Evolutionary conservation across 2,888 invertebrate genomes (phyloP), one percentile per base, ranked within the genome.

Genomic region (Diachrysia chrysitis): DNA sequence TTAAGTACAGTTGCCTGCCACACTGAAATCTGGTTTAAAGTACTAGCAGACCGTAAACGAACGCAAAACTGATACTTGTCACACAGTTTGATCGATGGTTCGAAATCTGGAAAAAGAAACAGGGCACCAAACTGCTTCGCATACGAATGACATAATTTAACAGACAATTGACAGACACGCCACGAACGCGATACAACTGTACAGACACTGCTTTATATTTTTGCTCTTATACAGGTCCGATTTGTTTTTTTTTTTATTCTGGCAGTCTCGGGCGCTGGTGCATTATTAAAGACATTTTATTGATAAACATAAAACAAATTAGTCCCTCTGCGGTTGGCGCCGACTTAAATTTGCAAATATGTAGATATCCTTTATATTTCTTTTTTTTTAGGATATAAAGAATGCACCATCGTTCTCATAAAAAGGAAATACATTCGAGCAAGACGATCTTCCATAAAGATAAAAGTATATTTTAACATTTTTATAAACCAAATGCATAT

Each of bases 401-500:
- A 16, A 42, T 42, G 42, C 42, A 42, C 42, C 42, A n/a, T 42
- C 42, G 42, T 42, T 42, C 19, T 56, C 56, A 58, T 60, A 37
- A 63, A 73, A 60, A 78, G 55, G 25, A 51, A 21, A 51, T 14
- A 51, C 59, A 64, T 62, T 69, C 61, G 67, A 58, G 61, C 37
- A 37, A 55, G 57, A 79, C 61, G 58, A 61, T 76, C 64, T 63
- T 61, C 64, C 60, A 73, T 69, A 77, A 74, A 71, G 64, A 71
- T 78, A 58, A 35, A 54, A 62, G 57, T 51, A 63, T 64, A 68
- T 68, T 68, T 58, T 54, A 71, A 56, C 60, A 68, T 66, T 78
- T 76, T 72, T 69, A 65, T 70, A 63, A 58, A 32, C 53, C 57
- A 66, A 75, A 66, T 25, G 42, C 58, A 42, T 66, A 57, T 48